phyloP scores from a whole-genome alignment of 2,797 vertebrate species.

The Gorsachius magnificus region DNA sequence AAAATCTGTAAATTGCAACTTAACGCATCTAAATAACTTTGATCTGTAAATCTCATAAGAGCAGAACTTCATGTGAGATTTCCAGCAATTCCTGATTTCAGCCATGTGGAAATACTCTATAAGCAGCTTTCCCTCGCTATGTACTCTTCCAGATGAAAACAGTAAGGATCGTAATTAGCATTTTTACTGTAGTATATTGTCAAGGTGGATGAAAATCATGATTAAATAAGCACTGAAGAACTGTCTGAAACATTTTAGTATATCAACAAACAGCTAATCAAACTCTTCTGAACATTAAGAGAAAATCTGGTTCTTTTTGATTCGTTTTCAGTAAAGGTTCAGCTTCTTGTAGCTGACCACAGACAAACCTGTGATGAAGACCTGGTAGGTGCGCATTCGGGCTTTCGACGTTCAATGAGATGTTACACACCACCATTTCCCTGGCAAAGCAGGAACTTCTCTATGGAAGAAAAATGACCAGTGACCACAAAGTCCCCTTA shows the following conservation, averaged over 20 bases:
- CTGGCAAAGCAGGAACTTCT: background rate
- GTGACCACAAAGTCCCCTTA: background rate
- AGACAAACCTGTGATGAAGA: background rate
- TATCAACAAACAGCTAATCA: background rate
- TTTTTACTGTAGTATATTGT: background rate
- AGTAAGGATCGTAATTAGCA: background rate
- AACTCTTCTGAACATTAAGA: background rate
- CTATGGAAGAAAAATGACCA: background rate
- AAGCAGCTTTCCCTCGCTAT: background rate
- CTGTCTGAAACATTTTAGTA: background rate
- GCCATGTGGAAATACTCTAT: background rate
- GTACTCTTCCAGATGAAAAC: background rate
- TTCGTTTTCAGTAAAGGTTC: background rate
- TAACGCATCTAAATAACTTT: background rate
- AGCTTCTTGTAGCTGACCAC: background rate
- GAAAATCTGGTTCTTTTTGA: background rate
- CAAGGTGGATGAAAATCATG: background rate
- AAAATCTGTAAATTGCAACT: background rate
- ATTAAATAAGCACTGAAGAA: background rate
- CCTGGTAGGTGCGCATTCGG: background rate
- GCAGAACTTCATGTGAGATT: background rate
- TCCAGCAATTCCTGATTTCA: background rate
- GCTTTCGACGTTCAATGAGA: rapidly evolving
- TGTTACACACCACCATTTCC: background rate
- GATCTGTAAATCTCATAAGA: background rate